Percentiles rank a stretch among this genome's conserved stretches.
These are phyloP conservation scores for Mechanitis messenoides DNA, from an alignment of 2,888 invertebrate species.

Conservation along the genomic window DNA sequence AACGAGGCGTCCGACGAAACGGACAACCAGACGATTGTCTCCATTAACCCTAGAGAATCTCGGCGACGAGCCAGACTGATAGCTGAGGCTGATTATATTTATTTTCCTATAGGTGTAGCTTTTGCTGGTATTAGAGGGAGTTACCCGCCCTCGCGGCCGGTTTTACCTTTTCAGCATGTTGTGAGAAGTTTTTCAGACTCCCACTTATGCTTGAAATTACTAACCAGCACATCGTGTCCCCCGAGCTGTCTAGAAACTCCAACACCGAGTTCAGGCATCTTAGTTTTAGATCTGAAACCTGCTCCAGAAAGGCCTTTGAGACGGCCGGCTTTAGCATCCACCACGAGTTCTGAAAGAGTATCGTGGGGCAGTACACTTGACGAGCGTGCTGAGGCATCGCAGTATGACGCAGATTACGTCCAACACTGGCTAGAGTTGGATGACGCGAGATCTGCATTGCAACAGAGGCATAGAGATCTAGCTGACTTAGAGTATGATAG, in stretches of 20 bases:
- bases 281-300: constrained; percentile 77
- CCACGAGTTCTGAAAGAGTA: constrained; percentile 67
- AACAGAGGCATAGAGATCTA: constrained; percentile 81
- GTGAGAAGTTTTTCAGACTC: constrained; percentile 86
- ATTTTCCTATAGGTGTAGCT: constrained; percentile 81
- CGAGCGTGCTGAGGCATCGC: constrained; percentile 75
- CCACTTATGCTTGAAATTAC: constrained; percentile 82
- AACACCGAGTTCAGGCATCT: constrained; percentile 78
- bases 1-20: constrained; percentile 86
- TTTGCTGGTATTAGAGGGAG: constrained; percentile 81
- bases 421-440: constrained; percentile 86
- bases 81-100: constrained; percentile 80
- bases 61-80: constrained; percentile 76
- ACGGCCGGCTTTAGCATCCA: constrained; percentile 74
- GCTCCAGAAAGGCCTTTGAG: constrained; percentile 76
- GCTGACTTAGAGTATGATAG: constrained; percentile 84
- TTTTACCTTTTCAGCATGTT: constrained; percentile 83
- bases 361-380: constrained; percentile 79
- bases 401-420: constrained; percentile 84
- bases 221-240: constrained; percentile 76
- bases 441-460: constrained; percentile 81
- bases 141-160: constrained; percentile 82
- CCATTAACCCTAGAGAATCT: constrained; percentile 68
- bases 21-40: constrained; percentile 76
- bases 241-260: constrained; percentile 75